These are phyloP conservation scores for Agonopterix heracliana DNA, from an alignment of 2,888 invertebrate species.

Conservation along the genomic window DNA sequence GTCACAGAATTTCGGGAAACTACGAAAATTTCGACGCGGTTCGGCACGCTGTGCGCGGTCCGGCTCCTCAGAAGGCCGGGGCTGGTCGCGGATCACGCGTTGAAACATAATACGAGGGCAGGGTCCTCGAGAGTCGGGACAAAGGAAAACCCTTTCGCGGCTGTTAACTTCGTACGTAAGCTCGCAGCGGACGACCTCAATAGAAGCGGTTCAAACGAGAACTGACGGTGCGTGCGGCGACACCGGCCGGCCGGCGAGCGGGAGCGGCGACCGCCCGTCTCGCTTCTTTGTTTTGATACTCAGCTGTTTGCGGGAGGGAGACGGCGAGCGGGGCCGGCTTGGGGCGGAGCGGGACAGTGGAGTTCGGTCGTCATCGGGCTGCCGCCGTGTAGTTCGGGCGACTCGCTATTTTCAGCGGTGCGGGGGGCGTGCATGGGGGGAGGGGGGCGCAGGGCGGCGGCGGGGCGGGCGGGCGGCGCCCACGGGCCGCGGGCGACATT, in stretches of 20 bases:
- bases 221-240: slow-evolving; percentile 63
- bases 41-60: slow-evolving; percentile 54
- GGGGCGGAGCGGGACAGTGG: slow-evolving; percentile 27
- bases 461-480: slow-evolving; percentile 27
- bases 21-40: slow-evolving; percentile 53
- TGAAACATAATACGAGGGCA: slow-evolving; percentile 73
- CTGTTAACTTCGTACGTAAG: slow-evolving; percentile 63
- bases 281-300: slow-evolving; percentile 76
- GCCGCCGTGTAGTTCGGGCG: slow-evolving; percentile 33
- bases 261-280: slow-evolving; percentile 71
- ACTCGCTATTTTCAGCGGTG: slow-evolving; percentile 54
- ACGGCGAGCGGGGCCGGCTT: slow-evolving; percentile 39
- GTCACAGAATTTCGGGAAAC: slow-evolving; percentile 68
- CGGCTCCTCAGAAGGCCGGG: slow-evolving; percentile 70
- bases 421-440: slow-evolving; percentile 20
- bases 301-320: slow-evolving; percentile 68
- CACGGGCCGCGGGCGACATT: slow-evolving; percentile 70
- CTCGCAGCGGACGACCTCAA: slow-evolving; percentile 62
- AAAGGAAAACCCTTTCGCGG: slow-evolving; percentile 73
- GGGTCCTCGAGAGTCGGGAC: slow-evolving; percentile 69
- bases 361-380: slow-evolving; percentile 31
- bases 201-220: slow-evolving; percentile 65
- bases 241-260: slow-evolving; percentile 75
- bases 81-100: slow-evolving; percentile 61
- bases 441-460: slow-evolving; percentile 12